phyloP scores from a whole-genome alignment of 2,888 invertebrate species.

The Chloroclystis v-ata region DNA sequence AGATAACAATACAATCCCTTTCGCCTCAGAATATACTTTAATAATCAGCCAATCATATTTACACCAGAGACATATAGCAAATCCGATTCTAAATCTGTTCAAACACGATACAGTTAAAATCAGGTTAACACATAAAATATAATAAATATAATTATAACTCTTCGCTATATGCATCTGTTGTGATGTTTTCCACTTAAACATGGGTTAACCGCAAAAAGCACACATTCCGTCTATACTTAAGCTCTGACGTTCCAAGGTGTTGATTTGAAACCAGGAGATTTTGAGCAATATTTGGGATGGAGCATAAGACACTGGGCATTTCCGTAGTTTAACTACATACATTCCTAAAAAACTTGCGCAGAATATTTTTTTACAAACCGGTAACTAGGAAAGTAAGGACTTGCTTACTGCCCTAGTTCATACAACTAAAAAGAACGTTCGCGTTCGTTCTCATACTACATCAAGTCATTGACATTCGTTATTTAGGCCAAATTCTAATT shows the following conservation, averaged over 20 bases:
- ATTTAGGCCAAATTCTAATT: constrained; percentile 28
- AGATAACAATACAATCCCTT: constrained; percentile 13
- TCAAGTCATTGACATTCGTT: not conserved
- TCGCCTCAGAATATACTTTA: constrained; percentile 12
- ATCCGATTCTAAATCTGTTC: not conserved
- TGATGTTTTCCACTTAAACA: constrained; percentile 12
- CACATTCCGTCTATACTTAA: constrained; percentile 30
- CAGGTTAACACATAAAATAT: too few species aligned
- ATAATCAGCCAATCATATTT: constrained; percentile 11
- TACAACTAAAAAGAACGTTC: too few species aligned
- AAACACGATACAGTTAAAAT: not conserved
- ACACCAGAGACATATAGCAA: not conserved
- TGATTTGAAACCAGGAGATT: constrained; percentile 18
- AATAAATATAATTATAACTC: too few species aligned
- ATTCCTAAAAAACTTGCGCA: constrained; percentile 20
- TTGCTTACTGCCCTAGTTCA: not conserved
- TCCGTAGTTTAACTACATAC: constrained; percentile 39
- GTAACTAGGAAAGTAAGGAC: constrained; percentile 8
- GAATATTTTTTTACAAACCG: constrained; percentile 7
- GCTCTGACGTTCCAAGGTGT: constrained; percentile 17
- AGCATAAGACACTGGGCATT: constrained; percentile 37
- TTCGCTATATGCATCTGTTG: not conserved
- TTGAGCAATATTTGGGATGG: constrained; percentile 40
- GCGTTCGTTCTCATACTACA: too few species aligned
- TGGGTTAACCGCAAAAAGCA: constrained; percentile 36